Evolutionary conservation across 2,888 invertebrate species (phyloP).

Genomic region (Meandrusa payeni): DNA sequence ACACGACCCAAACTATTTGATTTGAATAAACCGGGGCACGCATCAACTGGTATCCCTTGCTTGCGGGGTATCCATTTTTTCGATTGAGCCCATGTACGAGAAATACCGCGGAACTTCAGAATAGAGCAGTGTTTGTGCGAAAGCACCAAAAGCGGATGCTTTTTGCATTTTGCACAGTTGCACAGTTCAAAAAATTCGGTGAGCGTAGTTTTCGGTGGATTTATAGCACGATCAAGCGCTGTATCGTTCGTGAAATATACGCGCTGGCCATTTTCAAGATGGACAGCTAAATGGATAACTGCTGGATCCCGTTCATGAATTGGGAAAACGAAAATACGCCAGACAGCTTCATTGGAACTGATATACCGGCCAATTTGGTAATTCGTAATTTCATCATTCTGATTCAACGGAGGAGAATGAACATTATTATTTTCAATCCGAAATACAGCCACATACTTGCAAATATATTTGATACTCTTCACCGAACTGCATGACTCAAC

Average conservation of each 20-base stretch:
- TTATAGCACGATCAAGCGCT: conserved; percentile 29
- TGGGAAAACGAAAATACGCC: conserved; percentile 25
- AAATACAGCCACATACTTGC: too few species aligned
- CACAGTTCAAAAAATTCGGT: conserved; percentile 31
- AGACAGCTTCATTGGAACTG: too few species aligned
- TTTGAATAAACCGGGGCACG: conserved; percentile 28
- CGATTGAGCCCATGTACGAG: conserved; percentile 27
- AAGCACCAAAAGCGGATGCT: conserved; percentile 27
- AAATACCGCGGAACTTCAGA: conserved; percentile 27
- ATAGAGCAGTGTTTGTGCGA: conserved; percentile 24
- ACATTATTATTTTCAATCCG: too few species aligned
- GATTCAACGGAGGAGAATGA: too few species aligned
- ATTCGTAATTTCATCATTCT: too few species aligned
- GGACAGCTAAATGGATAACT: conserved; percentile 26
- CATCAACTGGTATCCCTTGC: conserved; percentile 28
- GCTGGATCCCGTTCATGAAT: conserved; percentile 30
- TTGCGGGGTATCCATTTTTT: conserved; percentile 29
- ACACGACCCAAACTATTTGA: conserved; percentile 22
- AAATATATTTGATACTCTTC: too few species aligned
- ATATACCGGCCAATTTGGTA: too few species aligned
- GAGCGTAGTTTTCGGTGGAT: conserved; percentile 36
- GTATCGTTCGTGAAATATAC: too few species aligned
- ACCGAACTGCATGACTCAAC: too few species aligned
- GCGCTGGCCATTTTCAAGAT: conserved; percentile 29
- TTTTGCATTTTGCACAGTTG: conserved; percentile 27